A percentile compares a stretch with the other conserved stretches of the same genome.
Evolutionary conservation across 1,140 invertebrate species (phyloP).

Genomic region (Drosophila miranda): DNA sequence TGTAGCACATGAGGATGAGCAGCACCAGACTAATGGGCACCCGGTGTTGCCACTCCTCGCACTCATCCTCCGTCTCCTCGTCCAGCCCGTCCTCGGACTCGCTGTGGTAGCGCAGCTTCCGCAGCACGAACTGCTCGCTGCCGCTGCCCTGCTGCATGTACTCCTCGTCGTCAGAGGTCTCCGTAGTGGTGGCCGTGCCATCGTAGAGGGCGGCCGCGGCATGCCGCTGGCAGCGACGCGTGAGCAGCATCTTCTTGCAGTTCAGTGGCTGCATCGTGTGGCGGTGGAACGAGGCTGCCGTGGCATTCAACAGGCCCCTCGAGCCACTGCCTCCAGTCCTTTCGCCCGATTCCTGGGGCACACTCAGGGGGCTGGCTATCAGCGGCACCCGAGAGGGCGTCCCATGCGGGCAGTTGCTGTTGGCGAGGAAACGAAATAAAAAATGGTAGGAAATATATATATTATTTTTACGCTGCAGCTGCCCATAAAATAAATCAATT

Average conservation of each 20-base stretch:
- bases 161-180: conserved; percentile 75
- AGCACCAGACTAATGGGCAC: conserved; percentile 89
- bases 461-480: conserved; percentile 52
- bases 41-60: conserved; percentile 78
- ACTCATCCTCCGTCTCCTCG: conserved; percentile 41
- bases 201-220: conserved; percentile 60
- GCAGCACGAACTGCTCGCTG: conserved; percentile 71
- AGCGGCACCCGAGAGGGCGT: conserved; percentile 89
- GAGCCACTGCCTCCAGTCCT: conserved; percentile 15
- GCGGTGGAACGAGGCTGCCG: conserved; percentile 64
- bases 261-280: conserved; percentile 68
- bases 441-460: conserved; percentile 53
- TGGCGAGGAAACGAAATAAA: conserved; percentile 2
- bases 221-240: conserved; percentile 63
- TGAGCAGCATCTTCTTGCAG: conserved; percentile 70
- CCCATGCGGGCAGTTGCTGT: conserved; percentile 85
- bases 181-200: conserved; percentile 59
- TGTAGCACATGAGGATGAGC: conserved; percentile 87
- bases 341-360: conserved; percentile 56
- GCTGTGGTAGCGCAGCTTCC: conserved; percentile 50
- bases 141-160: conserved; percentile 70
- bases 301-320: conserved; percentile 1
- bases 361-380: conserved; percentile 83
- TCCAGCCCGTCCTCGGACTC: conserved; percentile 27
- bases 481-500: conserved; percentile 72